Evolutionary conservation across 2,797 vertebrate species (phyloP), one percentile per base, ranked within the genome.

Genomic region (Coendou prehensilis): DNA sequence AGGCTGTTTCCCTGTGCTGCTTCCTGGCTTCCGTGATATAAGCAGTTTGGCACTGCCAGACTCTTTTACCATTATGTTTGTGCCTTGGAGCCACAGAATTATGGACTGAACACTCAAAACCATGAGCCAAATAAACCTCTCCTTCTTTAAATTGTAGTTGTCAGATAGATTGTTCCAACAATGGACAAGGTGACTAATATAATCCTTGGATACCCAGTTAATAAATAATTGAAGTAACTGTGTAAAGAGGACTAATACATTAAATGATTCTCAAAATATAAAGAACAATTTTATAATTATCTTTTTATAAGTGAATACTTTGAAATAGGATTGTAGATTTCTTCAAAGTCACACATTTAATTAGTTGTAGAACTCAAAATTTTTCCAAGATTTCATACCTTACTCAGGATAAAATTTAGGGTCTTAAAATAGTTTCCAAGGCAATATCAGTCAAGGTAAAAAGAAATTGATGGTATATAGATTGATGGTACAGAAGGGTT

Each of bases 231-330:
- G 26, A 45, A 91, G 23, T 88, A 85, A 56, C 14, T 41, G 5
- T 84, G 37, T 71, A 82, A 92, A 95, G 11, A 52, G 54, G 11
- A 81, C 11, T 82, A 78, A 83, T 54, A n/a, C 23, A 63, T n/a
- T 76, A 91, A 61, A 76, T 75, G 61, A 8, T 88, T 89, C 71
- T n/a, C 23, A 67, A 95, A 83, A 67, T 61, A 67, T 54, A 69
- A 67, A 8, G 33, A 54, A 59, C n/a, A 69, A 26, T n/a, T 61
- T 18, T 80, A 26, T 9, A 80, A 80, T 91, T 76, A 89, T 76
- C 9, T 95, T 75, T 90, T 80, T 85, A 90, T 7, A 96, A n/a
- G 57, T 81, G 30, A 64, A 57, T 67, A 50, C 41, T 75, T 23
- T 76, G 17, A 95, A 85, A 41, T 52, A 47, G 17, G 33, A 14